phyloP scores from a whole-genome alignment of 2,888 invertebrate genomes.

The Noctua pronuba region DNA sequence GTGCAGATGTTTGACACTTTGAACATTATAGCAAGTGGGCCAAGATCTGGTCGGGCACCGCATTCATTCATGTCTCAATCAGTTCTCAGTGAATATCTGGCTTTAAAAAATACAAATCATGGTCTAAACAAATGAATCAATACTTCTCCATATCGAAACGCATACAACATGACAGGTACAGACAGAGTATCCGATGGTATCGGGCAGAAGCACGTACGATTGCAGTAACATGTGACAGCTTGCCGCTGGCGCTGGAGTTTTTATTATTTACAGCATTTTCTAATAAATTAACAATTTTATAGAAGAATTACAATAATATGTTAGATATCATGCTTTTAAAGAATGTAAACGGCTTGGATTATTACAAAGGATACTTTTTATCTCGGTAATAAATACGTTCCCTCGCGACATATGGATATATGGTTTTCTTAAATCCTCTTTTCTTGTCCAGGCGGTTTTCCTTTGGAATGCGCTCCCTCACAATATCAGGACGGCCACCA shows the following conservation, averaged over 20 bases:
- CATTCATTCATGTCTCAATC: not conserved
- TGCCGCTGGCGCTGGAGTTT: not conserved
- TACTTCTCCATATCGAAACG: not conserved
- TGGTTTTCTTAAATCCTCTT: no score
- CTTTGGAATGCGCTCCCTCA: no score
- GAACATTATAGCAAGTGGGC: not conserved
- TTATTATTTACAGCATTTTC: constrained; percentile 2
- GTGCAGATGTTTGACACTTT: not conserved
- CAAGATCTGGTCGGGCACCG: not conserved
- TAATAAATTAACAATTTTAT: constrained; percentile 15
- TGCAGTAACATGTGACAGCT: constrained; percentile 34
- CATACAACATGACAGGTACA: not conserved
- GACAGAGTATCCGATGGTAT: constrained; percentile 34
- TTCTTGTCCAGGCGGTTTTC: no score
- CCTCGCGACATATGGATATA: no score
- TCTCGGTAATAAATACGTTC: not conserved
- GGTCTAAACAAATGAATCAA: constrained; percentile 7
- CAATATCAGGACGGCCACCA: no score
- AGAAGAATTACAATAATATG: not conserved
- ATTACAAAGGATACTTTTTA: not conserved
- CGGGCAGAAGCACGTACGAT: constrained; percentile 16
- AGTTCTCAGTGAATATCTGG: not conserved
- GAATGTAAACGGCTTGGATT: not conserved
- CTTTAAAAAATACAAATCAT: not conserved
- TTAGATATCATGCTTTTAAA: not conserved